Evolutionary conservation across 2,888 invertebrate genomes (phyloP), one percentile per base, ranked within the genome.

Genomic region (Sesamia inferens): DNA sequence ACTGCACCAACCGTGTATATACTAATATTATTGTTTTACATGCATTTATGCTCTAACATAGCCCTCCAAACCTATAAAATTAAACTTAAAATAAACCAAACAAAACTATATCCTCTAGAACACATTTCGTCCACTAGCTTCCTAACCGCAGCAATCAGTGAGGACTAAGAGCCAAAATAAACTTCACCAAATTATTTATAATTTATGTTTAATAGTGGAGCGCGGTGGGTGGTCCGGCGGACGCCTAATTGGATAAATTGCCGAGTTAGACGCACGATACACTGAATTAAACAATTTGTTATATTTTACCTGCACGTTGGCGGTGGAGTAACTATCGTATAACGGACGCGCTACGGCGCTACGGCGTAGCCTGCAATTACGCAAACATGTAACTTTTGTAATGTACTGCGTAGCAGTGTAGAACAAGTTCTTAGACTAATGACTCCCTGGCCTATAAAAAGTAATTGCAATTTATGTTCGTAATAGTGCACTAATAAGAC

Each of bases 241-340:
- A 88, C 91, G 90, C 90, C 93, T 96, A 95, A 96, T 96, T 95
- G 95, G 95, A 93, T 94, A 93, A 95, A 95, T 96, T 94, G 93
- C 94, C 89, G 94, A 91, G 92, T 95, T 95, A 96, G 95, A 93
- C 91, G 91, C 92, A 94, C 92, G 93, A 95, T 95, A 95, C 94
- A 95, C 93, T 92, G 92, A 94, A 93, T 93, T 93, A 93, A 93
- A 94, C 94, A 93, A 95, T 93, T 94, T 94, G 92, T 93, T 92
- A 90, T 89, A 90, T 89, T 87, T 90, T 88, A 88, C 90, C 89
- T 87, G 89, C 85, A 85, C 88, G 88, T 91, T 85, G 88, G 88
- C 83, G 88, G 87, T 92, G 90, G 90, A 90, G 89, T 90, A 91
- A 90, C 87, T 88, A 77, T 76, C 75, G 72, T 73, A 64, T 75